Conservation (phyloP, 2,888 invertebrate species). For the Chironomus riparius region DNA sequence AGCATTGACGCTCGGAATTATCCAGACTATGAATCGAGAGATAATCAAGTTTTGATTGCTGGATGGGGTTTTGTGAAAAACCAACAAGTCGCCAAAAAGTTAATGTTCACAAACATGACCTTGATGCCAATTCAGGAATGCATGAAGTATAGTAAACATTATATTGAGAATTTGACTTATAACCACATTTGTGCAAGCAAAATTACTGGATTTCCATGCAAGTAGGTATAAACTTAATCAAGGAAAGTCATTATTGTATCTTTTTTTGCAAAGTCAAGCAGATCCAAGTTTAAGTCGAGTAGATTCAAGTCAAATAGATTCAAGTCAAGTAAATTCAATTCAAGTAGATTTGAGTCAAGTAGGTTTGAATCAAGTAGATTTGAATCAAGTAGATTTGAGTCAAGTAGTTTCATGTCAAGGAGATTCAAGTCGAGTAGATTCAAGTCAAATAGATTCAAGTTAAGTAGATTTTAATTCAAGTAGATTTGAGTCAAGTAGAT, state of each 20-base stretch:
- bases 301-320: not conserved
- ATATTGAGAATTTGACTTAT: not conserved
- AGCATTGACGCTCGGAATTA: not conserved
- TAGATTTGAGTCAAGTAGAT: too few relatives aligned
- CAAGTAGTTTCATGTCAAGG: not conserved
- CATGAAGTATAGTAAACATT: not conserved
- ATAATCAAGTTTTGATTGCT: not conserved
- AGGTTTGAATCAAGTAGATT: too few relatives aligned
- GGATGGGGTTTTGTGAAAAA: not conserved
- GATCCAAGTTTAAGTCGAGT: too few relatives aligned
- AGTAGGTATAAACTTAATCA: not conserved
- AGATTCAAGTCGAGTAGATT: not conserved
- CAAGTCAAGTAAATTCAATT: not conserved
- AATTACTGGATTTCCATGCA: not conserved
- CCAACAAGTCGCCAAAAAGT: not conserved
- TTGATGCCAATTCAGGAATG: not conserved
- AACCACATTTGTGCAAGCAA: not conserved
- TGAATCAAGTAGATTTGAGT: not conserved
- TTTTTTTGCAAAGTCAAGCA: too few relatives aligned
- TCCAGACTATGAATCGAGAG: not conserved
- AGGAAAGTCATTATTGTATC: too few relatives aligned
- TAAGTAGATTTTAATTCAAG: not conserved
- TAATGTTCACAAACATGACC: not conserved
- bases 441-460: not conserved
- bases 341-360: not conserved